Evolutionary conservation across 2,797 vertebrate genomes (phyloP), one percentile per base, ranked within the genome.

Genomic region (Margarornis squamiger): DNA sequence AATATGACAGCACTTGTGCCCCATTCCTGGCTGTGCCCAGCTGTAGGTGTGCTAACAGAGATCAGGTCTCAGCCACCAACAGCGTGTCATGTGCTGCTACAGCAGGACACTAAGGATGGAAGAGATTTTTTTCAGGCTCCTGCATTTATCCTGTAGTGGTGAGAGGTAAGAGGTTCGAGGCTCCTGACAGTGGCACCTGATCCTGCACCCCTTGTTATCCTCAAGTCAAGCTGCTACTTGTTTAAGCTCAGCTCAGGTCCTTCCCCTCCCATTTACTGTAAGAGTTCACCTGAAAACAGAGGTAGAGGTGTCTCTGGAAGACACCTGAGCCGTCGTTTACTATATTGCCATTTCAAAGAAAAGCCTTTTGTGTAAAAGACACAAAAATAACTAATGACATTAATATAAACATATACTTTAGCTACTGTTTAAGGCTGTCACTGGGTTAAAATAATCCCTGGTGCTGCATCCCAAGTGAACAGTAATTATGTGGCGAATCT

Each of bases 381-480:
- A 70, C 70, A 90, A 41, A 93, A 96, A 93, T 71, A 93, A 82
- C 88, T 87, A 94, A 94, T 54, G 61, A 58, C 83, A 61, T 85
- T 95, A 95, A 71, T 89, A 92, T 65, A 95, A 95, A 95, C 88
- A 85, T 57, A 43, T 32, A 45, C 70, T 95, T 93, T 88, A 92
- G 89, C 80, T 82, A 86, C 86, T 81, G 2, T 93, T 95, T 95
- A 87, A 93, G 77, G 61, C 93, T 96, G 95, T 93, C 94, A 85
- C 74, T 51, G 52, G 92, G 88, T 87, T 96, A 90, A 90, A 71
- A 52, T 17, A 51, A 78, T 85, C 54, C 74, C 46, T 51, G 57
- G 67, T 58, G 65, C 80, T 76, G 80, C 90, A 93, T 97, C 92
- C 90, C 90, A 74, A 93, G 58, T 54, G 88, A 88, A 87, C 4